A percentile compares a stretch with the other conserved stretches of the same genome.
Conservation (phyloP, 2,113 vertebrate genomes). For the Scomber colias region DNA sequence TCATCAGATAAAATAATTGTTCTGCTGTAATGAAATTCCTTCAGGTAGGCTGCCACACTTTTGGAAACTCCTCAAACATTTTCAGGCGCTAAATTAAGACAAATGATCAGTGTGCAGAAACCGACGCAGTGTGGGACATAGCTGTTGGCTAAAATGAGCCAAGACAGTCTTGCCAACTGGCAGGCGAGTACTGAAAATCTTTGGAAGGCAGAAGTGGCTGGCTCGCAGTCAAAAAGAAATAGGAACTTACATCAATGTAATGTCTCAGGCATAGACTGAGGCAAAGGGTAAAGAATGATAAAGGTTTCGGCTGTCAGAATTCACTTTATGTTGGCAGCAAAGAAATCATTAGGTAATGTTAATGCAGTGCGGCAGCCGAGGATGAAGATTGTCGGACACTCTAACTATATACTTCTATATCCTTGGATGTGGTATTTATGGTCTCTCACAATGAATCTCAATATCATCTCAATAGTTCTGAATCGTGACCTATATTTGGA, state of each 20-base stretch:
- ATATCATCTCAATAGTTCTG: too few relatives aligned
- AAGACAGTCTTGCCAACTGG: conserved; percentile 60
- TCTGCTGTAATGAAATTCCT: neutral
- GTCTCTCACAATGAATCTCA: too few relatives aligned
- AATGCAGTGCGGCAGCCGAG: neutral
- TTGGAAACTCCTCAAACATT: neutral
- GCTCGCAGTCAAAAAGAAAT: conserved; percentile 26
- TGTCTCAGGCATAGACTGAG: conserved; percentile 22
- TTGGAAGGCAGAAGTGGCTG: conserved; percentile 14
- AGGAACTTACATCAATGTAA: conserved; percentile 22
- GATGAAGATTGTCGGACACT: neutral
- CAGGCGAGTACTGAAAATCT: neutral
- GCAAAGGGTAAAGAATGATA: conserved; percentile 12
- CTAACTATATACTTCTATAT: too few relatives aligned
- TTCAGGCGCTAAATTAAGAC: conserved; percentile 31
- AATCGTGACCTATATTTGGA: too few relatives aligned
- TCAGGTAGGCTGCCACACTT: too few relatives aligned
- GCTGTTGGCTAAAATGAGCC: conserved; percentile 24
- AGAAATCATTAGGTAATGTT: conserved; percentile 24
- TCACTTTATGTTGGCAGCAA: conserved; percentile 8
- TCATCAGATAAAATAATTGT: neutral
- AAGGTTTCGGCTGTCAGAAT: conserved; percentile 11
- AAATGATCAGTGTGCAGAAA: conserved; percentile 37
- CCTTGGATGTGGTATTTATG: too few relatives aligned
- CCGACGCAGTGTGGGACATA: neutral